Percentiles rank a stretch among this genome's conserved stretches.
Conservation (phyloP, 2,797 vertebrate genomes). For the Myotis vivesi region DNA sequence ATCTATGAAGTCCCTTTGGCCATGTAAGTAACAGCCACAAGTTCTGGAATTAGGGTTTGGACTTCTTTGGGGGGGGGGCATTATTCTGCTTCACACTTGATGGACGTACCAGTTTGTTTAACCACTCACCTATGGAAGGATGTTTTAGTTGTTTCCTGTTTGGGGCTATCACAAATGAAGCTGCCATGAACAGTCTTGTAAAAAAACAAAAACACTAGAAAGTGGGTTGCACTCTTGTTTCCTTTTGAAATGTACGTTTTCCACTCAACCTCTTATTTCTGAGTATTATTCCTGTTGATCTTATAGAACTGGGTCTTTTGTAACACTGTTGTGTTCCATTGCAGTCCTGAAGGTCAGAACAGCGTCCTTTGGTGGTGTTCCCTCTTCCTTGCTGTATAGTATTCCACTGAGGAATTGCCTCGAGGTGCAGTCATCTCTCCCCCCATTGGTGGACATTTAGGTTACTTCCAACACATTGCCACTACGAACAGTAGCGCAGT, state of each 20-base stretch:
- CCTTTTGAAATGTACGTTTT: background rate
- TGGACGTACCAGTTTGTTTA: background rate
- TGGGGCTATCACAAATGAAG: background rate
- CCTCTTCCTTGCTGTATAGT: background rate
- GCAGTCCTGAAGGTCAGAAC: background rate
- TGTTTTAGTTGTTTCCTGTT: background rate
- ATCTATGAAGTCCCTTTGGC: background rate
- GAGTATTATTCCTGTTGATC: background rate
- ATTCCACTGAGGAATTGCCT: background rate
- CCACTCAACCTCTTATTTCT: background rate
- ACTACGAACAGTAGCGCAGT: accelerated
- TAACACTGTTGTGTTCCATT: accelerated
- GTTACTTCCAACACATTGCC: background rate
- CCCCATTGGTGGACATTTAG: background rate
- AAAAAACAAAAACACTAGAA: background rate
- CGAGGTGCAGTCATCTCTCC: background rate
- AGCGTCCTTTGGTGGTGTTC: background rate
- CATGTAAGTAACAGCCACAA: background rate
- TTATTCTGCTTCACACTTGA: background rate
- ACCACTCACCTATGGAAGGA: background rate
- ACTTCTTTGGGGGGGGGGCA: background rate
- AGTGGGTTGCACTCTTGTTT: background rate
- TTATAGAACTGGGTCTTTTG: background rate
- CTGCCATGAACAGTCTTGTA: background rate
- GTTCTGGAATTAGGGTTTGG: background rate